Evolutionary conservation across 1,140 invertebrate species (phyloP), one percentile per base, ranked within the genome.

Genomic region (Coelopa frigida): DNA sequence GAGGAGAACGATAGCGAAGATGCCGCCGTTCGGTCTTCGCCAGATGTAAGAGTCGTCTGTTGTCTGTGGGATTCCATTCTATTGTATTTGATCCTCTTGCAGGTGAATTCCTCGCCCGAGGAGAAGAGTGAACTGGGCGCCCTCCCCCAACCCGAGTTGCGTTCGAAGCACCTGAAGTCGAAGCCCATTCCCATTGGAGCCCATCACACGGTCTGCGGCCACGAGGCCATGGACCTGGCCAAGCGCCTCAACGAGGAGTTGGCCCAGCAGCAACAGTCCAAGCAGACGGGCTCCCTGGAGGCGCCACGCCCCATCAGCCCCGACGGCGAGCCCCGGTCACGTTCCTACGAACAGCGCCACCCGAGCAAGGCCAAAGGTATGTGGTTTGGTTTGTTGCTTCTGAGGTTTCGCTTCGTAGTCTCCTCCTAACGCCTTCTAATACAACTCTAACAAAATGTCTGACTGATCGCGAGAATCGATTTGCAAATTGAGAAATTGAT

Each of bases 171-270:
- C 24, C 23, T 22, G 10, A 48, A 65, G 23, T 83, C 80, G 0
- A 78, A 81, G 56, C 82, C 81, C 1, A 83, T 84, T 52, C 81
- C 81, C 11, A 83, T 84, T 49, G 80, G 80, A 70, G 47, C 63
- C 33, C 76, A 78, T 53, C 83, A 85, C 66, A 87, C 84, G 12
- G 83, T 87, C 14, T 79, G 81, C 47, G 84, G 84, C 0, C 83
- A 86, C 51, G 84, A 87, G 72, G 84, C 83, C n/a, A 79, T 78
- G 40, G 77, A 84, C 48, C 72, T 86, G 58, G 84, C 83, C 17
- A 82, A 83, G 49, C 74, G 82, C 24, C 70, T 87, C 17, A 83
- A 77, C 31, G 82, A 80, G 50, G 82, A 85, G 63, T 67, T 87
- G 20, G 79, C 79, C 14, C 73, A 80, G 42, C 37, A 39, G 20